These are phyloP conservation scores for Rhincodon typus DNA, from an alignment of 2,797 vertebrate species.

Conservation along the genomic window DNA sequence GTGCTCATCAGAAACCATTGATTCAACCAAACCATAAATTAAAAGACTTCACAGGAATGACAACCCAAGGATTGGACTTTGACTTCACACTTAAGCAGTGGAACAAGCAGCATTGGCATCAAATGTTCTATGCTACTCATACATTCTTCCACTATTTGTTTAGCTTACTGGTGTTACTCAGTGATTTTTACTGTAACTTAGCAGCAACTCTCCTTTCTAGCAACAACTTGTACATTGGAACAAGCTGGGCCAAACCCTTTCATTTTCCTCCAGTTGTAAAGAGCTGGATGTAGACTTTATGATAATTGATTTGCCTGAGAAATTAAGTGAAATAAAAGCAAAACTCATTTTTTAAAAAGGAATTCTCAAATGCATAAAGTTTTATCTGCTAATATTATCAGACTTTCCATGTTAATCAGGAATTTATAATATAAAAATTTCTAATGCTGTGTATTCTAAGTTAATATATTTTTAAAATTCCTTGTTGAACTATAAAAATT, in stretches of 20 bases:
- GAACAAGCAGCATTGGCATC: neutral
- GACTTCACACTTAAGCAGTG: neutral
- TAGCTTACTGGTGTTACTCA: neutral
- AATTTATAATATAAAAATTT: neutral
- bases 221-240: neutral
- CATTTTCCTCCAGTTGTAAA: neutral
- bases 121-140: neutral
- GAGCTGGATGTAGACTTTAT: neutral
- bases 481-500: neutral
- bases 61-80: neutral
- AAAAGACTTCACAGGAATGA: neutral
- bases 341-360: neutral
- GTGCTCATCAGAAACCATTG: neutral
- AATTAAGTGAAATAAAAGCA: neutral
- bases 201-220: neutral
- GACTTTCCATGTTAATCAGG: neutral
- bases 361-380: neutral
- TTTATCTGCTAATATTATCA: neutral
- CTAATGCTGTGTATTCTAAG: neutral
- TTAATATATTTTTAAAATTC: neutral
- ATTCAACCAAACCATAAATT: neutral
- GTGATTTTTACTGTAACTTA: neutral
- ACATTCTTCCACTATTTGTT: neutral
- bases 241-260: neutral
- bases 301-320: neutral